Percentiles rank a stretch among this genome's conserved stretches.
phyloP scores from a whole-genome alignment of 37 sponge, comb jelly and placozoan species.

The Bolinopsis microptera region DNA sequence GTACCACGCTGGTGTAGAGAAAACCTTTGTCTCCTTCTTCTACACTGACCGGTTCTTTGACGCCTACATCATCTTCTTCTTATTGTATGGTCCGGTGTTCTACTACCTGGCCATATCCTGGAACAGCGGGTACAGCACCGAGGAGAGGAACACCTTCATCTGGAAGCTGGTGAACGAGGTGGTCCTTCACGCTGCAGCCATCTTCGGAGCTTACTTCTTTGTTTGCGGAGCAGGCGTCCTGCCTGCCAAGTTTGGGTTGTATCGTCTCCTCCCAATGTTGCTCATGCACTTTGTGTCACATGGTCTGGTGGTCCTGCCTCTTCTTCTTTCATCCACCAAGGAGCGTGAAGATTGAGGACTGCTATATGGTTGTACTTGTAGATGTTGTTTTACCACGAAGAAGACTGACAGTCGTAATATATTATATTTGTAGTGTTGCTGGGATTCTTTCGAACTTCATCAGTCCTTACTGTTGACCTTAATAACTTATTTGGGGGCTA shows the following conservation, averaged over 20 bases:
- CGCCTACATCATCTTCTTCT: constrained; percentile 40
- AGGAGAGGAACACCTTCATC: background rate
- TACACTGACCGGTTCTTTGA: background rate
- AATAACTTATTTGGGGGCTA: too few species aligned
- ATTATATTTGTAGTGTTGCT: too few species aligned
- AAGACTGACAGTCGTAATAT: too few species aligned
- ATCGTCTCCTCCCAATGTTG: background rate
- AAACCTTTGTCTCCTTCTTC: constrained; percentile 25
- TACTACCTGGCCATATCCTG: constrained; percentile 11
- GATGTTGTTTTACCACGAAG: too few species aligned
- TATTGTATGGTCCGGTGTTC: constrained; percentile 11
- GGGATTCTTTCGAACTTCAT: too few species aligned
- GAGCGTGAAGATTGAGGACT: background rate
- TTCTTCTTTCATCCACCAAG: background rate
- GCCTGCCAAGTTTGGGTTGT: background rate
- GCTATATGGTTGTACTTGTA: too few species aligned
- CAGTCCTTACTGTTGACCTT: too few species aligned
- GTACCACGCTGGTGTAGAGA: background rate
- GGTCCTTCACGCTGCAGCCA: background rate
- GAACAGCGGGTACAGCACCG: background rate
- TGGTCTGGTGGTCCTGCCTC: background rate
- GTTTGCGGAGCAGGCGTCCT: background rate
- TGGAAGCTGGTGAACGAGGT: background rate
- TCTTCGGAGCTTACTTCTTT: background rate
- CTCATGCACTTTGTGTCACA: background rate